Conservation (phyloP, 2,888 invertebrate genomes). For the Caenorhabditis sp. region DNA sequence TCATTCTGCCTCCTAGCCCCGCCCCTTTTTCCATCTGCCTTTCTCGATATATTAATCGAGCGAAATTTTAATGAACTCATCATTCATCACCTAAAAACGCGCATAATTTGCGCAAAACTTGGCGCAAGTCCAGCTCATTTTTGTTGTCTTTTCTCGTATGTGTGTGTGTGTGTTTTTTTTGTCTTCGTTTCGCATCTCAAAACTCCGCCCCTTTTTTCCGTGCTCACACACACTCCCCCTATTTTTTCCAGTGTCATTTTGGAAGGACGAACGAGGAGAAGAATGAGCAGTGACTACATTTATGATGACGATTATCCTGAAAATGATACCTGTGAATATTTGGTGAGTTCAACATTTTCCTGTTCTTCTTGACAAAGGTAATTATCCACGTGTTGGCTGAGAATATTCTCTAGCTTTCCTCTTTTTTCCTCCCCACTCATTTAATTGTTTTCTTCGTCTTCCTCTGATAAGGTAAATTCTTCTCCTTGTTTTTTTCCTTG, state of each 20-base stretch:
- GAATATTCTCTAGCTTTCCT: no score
- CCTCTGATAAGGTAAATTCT: no score
- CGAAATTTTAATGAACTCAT: not conserved
- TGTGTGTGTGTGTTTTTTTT: no score
- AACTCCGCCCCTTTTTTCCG: slow-evolving; percentile 23
- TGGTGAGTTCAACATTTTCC: slow-evolving; percentile 8
- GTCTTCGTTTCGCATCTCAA: not conserved
- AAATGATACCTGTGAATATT: slow-evolving; percentile 22
- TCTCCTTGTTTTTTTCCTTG: no score
- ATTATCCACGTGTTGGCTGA: no score
- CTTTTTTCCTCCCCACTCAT: no score
- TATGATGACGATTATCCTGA: slow-evolving; percentile 2
- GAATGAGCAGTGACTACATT: not conserved
- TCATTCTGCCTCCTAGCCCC: no score
- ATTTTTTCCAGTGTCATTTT: slow-evolving; percentile 2
- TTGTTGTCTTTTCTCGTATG: not conserved
- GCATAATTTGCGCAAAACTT: no score
- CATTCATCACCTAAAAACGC: not conserved
- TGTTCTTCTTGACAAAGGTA: no score
- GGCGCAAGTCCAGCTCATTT: slow-evolving; percentile 4
- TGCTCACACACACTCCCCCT: not conserved
- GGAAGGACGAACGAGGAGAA: not conserved
- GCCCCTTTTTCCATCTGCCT: no score
- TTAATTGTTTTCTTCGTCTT: no score
- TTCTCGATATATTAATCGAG: no score